Evolutionary conservation across 2,113 vertebrate genomes (phyloP).

Genomic region (Trematomus loennbergii): DNA sequence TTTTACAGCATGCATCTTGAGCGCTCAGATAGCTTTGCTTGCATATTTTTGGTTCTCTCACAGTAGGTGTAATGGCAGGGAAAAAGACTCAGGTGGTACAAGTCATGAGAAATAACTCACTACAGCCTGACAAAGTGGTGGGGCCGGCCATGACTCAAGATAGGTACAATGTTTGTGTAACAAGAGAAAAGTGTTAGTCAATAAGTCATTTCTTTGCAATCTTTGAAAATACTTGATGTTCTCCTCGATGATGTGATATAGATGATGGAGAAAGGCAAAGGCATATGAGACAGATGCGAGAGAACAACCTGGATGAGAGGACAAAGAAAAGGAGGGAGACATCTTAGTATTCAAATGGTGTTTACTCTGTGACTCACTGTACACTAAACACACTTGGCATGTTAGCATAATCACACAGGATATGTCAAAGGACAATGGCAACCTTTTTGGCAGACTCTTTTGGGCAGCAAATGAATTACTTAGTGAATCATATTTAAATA

Average conservation of each 20-base stretch:
- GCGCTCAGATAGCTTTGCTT: constrained; percentile 45
- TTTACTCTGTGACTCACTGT: not conserved
- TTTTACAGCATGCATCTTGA: constrained; percentile 23
- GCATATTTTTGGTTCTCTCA: constrained; percentile 45
- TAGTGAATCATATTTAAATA: constrained; percentile 11
- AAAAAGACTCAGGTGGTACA: too few relatives aligned
- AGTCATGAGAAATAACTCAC: constrained; percentile 36
- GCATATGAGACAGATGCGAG: not conserved
- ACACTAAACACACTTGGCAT: not conserved
- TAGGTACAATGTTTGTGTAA: constrained; percentile 36
- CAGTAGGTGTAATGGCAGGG: constrained; percentile 31
- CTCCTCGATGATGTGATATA: not conserved
- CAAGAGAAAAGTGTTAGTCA: constrained; percentile 44
- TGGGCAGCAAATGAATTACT: constrained; percentile 11
- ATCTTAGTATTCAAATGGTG: not conserved
- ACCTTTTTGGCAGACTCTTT: not conserved
- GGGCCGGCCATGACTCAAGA: constrained; percentile 21
- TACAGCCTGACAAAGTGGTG: constrained; percentile 3
- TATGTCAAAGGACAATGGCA: constrained; percentile 19
- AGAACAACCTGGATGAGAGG: not conserved
- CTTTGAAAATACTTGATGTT: constrained; percentile 25
- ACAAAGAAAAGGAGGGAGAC: not conserved
- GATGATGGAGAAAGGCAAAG: not conserved
- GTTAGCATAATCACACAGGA: constrained; percentile 22
- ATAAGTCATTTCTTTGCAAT: constrained; percentile 59